phyloP scores from a whole-genome alignment of 2,797 vertebrate species.

The Mormyrus proboscirostris region DNA sequence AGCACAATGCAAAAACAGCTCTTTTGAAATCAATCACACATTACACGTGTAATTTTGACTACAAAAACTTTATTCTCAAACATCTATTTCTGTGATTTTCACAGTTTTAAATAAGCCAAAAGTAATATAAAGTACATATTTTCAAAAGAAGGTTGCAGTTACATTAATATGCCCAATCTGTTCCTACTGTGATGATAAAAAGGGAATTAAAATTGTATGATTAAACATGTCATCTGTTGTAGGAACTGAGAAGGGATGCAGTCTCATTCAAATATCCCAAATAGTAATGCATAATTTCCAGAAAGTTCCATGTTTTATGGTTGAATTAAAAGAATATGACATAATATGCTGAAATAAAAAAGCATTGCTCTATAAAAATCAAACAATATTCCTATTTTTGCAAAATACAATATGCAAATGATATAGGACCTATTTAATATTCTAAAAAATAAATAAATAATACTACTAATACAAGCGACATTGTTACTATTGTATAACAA shows the following conservation, averaged over 20 bases:
- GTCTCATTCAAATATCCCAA: background rate
- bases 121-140: background rate
- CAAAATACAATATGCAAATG: background rate
- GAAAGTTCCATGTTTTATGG: background rate
- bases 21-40: background rate
- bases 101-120: background rate
- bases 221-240: background rate
- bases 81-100: conserved; percentile 1
- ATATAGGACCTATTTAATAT: background rate
- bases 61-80: conserved; percentile 12
- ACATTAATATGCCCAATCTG: background rate
- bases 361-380: background rate
- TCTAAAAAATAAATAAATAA: background rate
- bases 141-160: background rate
- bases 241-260: background rate
- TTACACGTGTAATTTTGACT: background rate
- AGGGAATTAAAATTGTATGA: background rate
- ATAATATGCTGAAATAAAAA: background rate
- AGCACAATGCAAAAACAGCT: background rate
- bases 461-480: background rate
- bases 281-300: background rate
- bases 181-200: background rate
- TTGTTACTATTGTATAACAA: background rate
- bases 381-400: background rate
- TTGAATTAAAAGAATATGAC: background rate